A percentile compares a stretch with the other conserved stretches of the same genome.
Evolutionary conservation across 1,140 invertebrate species (phyloP).

Genomic region (Zaprionus nigranus): DNA sequence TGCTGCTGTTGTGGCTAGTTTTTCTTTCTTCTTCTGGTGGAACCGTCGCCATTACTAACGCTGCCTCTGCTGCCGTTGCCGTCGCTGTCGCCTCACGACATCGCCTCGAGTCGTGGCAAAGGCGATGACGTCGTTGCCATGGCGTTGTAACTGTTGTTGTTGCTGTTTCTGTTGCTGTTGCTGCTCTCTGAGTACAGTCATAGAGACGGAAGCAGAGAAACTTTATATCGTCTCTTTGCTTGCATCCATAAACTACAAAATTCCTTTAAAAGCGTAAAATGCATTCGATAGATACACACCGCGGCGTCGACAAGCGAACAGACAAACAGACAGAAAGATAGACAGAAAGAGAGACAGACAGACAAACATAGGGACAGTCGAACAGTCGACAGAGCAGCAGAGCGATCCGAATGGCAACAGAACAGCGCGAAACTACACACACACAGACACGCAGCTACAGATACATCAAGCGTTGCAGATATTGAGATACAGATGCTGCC

Average conservation of each 20-base stretch:
- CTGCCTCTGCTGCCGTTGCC: conserved; percentile 6
- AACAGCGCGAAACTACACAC: conserved; percentile 10
- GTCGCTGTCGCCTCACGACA: conserved; percentile 7
- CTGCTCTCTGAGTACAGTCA: conserved; percentile 63
- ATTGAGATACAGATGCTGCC: conserved; percentile 22
- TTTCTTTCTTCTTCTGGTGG: conserved; percentile 6
- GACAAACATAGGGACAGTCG: not conserved
- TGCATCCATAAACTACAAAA: conserved; percentile 79
- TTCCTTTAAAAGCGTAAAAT: conserved; percentile 80
- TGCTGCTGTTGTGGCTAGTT: conserved; percentile 24
- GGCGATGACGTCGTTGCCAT: conserved; percentile 77
- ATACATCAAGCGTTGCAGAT: conserved; percentile 30
- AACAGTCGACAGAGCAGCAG: not conserved
- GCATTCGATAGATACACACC: conserved; percentile 79
- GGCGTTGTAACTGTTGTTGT: conserved; percentile 25
- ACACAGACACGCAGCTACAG: conserved; percentile 33
- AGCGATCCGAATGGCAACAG: conserved; percentile 19
- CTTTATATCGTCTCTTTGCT: conserved; percentile 69
- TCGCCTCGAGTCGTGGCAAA: conserved; percentile 10
- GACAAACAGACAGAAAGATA: conserved; percentile 36
- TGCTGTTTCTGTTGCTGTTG: not conserved
- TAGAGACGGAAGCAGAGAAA: conserved; percentile 48
- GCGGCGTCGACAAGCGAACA: conserved; percentile 8
- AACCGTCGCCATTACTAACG: conserved; percentile 6
- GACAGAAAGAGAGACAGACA: conserved; percentile 15